Percentiles rank a stretch among this genome's conserved stretches.
Evolutionary conservation across 2,888 invertebrate species (phyloP).

Genomic region (Hartigia nigra): DNA sequence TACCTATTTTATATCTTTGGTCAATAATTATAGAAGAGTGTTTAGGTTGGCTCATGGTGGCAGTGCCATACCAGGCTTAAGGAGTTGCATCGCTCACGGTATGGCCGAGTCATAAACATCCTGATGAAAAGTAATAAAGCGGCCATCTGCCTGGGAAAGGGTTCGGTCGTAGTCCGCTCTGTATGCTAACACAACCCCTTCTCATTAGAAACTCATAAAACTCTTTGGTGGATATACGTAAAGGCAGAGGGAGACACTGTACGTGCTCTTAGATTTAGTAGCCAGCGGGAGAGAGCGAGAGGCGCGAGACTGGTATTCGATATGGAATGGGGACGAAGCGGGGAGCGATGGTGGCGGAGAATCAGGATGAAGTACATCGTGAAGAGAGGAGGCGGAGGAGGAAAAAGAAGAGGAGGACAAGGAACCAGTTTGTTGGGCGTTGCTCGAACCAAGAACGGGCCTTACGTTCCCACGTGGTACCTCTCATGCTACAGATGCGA

Average conservation of each 20-base stretch:
- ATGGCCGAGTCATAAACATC: background rate
- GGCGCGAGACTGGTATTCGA: background rate
- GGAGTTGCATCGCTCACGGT: background rate
- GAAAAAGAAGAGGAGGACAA: conserved; percentile 14
- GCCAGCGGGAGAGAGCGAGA: background rate
- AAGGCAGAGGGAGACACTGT: conserved; percentile 4
- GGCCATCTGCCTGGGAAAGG: background rate
- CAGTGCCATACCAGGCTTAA: background rate
- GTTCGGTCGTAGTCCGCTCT: conserved; percentile 20
- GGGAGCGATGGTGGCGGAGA: background rate
- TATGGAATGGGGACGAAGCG: background rate
- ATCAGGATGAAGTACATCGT: background rate
- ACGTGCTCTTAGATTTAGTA: background rate
- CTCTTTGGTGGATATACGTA: conserved; percentile 17
- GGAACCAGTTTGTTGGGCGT: conserved; percentile 50
- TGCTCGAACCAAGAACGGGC: conserved; percentile 40
- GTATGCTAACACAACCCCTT: conserved; percentile 40
- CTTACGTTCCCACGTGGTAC: conserved; percentile 49
- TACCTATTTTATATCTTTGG: background rate
- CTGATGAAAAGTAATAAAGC: conserved; percentile 6
- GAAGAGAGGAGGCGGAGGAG: conserved; percentile 14
- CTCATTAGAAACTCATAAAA: conserved; percentile 53
- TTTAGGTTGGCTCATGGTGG: background rate
- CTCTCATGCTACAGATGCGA: conserved; percentile 23
- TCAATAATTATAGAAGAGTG: background rate